A percentile compares a stretch with the other conserved stretches of the same genome.
Conservation (phyloP, 2,113 vertebrate genomes). For the Chloroceryle aenea region DNA sequence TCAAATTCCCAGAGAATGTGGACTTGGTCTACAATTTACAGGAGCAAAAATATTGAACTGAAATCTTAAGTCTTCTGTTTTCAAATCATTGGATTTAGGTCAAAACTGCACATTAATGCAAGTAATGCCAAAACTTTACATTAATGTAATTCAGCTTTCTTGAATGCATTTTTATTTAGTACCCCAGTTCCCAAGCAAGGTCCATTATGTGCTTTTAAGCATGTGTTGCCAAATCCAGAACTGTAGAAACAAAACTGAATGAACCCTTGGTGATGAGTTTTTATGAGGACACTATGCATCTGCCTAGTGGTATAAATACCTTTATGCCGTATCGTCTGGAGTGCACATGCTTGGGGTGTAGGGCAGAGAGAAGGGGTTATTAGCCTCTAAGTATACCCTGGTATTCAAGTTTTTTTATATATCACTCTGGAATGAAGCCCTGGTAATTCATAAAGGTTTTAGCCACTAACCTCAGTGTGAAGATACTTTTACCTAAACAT, state of each 20-base stretch:
- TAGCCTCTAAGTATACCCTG: background rate
- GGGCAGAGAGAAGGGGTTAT: background rate
- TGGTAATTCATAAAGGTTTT: background rate
- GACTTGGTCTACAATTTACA: background rate
- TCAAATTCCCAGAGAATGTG: background rate
- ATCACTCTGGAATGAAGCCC: background rate
- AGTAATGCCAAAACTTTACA: background rate
- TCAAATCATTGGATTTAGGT: background rate
- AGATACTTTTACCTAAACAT: background rate
- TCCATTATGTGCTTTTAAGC: background rate
- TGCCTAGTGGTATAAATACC: background rate
- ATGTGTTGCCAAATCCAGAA: background rate
- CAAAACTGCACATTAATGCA: background rate
- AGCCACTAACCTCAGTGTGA: background rate
- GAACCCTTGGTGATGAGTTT: background rate
- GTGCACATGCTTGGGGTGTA: background rate
- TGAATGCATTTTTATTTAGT: conserved; percentile 18
- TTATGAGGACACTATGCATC: background rate
- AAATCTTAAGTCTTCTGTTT: background rate
- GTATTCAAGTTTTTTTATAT: background rate
- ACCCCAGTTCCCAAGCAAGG: background rate
- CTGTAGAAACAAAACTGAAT: background rate
- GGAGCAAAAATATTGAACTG: background rate
- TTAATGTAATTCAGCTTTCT: background rate
- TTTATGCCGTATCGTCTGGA: background rate